Base-by-base conservation (phyloP, 2,888 invertebrate species). In the Drosophila diplacantha region DNA sequence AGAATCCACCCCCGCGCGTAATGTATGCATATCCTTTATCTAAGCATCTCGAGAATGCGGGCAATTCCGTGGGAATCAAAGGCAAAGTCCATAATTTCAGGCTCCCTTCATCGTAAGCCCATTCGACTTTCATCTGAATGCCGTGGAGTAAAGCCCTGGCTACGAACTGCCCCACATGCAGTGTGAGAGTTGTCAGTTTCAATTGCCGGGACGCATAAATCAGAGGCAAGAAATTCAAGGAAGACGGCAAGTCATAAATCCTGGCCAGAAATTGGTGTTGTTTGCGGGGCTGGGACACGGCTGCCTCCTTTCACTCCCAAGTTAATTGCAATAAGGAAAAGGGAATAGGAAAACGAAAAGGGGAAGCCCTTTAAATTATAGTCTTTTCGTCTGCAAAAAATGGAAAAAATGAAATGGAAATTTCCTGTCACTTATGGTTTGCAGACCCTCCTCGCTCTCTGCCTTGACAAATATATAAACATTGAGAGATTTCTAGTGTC, bases 141-240 rank as follows among this genome's bases (percentile, higher is more conserved):
- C 56, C 46, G 20, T 8, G 12, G 26, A 32, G 29, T 32, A 31
- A 34, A 39, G 39, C 34, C 24, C 29, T 20, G 31, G 31, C n/a
- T 29, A 49, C 39, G 57, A 57, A 59, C 47, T 58, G 60, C 34
- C 47, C 41, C 59, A 60, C 59, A 41, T 24, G 20, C 34, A 22
- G 41, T 49, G 60, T 41, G n/a, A 22, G 34, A 58, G 58, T 31
- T 59, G 60, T 60, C 60, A 43, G 39, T 49, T 49, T 58, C 59
- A 60, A 49, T 60, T 49, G 60, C 34, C n/a, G 41, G 35, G 35
- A 14, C 18, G 24, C 59, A 59, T 49, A 49, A 49, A 35, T 59
- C 60, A 49, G 49, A 9, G 49, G 18, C n/a, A 31, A 31, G 29
- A 31, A 37, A 49, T 43, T 18, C 12, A 31, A 24, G 18, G 29